Evolutionary conservation across 2,888 invertebrate species (phyloP), one percentile per base, ranked within the genome.

Genomic region (Torymus auratus): DNA sequence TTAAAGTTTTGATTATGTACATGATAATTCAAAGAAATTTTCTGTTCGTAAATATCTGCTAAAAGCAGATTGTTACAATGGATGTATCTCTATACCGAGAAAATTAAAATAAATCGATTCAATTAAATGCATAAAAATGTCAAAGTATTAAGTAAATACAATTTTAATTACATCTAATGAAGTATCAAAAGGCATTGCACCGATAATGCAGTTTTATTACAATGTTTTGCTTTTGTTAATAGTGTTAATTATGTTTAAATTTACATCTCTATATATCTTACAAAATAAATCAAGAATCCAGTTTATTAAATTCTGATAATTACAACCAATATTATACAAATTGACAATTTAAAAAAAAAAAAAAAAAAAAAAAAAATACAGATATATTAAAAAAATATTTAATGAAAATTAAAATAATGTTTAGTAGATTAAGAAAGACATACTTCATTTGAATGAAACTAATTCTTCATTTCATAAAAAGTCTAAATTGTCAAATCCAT

Each of bases 91-190:
- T 56, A 72, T 79, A 79, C 75, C 78, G 68, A 79, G 70, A 76
- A 76, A 79, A 67, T 76, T 69, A 52, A 65, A 75, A 72, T 12
- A 20, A 80, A 80, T 56, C 71, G 41, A 58, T 75, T 70, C 10
- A 53, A 58, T 62, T 78, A 82, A 82, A 82, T 82, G 81, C 81
- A 78, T 78, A 73, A 77, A 78, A 82, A 82, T 81, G 71, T 71
- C 65, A 53, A 67, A 61, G 55, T 68, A 58, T 61, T 50, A 68
- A 68, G 53, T 73, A 78, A 68, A 78, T 68, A 78, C 55, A 60
- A n/a, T 14, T 58, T 64, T 15, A 52, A 17, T 52, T 72, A 60
- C 52, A 78, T 50, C 68, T 14, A 56, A 79, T 50, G 41, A 72
- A 17, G 28, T 20, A 69, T n/a, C 64, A 71, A 65, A 78, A 64